Evolutionary conservation across 2,113 vertebrate genomes (phyloP).

Genomic region (Deroptyus accipitrinus): DNA sequence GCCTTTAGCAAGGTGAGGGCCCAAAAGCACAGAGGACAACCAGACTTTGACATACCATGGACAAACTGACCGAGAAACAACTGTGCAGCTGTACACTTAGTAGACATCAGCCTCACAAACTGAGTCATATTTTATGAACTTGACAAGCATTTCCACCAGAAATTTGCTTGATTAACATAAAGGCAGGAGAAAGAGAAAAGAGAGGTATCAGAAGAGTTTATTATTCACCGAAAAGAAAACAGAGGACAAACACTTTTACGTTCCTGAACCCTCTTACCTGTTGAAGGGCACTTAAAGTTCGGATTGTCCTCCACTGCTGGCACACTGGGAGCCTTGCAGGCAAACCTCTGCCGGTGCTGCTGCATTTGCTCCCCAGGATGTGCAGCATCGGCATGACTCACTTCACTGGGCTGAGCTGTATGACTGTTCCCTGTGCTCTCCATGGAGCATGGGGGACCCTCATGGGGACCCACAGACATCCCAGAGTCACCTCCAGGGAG

Average conservation of each 20-base stretch:
- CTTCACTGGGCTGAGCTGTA: constrained; percentile 24
- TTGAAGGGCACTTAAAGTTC: constrained; percentile 59
- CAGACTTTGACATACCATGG: background rate
- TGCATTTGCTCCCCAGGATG: constrained; percentile 74
- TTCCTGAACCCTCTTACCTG: constrained; percentile 75
- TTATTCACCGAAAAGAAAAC: background rate
- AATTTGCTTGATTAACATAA: background rate
- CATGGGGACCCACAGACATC: background rate
- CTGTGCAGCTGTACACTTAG: background rate
- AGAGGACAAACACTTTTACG: background rate
- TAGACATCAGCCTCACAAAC: background rate
- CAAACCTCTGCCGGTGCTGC: constrained; percentile 75
- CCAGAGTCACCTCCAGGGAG: constrained; percentile 33
- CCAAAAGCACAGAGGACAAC: background rate
- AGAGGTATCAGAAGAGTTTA: background rate
- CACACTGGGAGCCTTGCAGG: constrained; percentile 61
- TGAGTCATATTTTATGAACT: background rate
- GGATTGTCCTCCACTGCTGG: constrained; percentile 73
- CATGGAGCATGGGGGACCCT: background rate
- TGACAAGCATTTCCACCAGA: background rate
- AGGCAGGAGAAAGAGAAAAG: background rate
- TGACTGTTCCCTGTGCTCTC: constrained; percentile 43
- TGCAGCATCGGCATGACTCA: constrained; percentile 41
- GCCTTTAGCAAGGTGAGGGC: background rate
- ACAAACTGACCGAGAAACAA: background rate